phyloP scores from a whole-genome alignment of 2,888 invertebrate genomes.

The Acleris laterana region DNA sequence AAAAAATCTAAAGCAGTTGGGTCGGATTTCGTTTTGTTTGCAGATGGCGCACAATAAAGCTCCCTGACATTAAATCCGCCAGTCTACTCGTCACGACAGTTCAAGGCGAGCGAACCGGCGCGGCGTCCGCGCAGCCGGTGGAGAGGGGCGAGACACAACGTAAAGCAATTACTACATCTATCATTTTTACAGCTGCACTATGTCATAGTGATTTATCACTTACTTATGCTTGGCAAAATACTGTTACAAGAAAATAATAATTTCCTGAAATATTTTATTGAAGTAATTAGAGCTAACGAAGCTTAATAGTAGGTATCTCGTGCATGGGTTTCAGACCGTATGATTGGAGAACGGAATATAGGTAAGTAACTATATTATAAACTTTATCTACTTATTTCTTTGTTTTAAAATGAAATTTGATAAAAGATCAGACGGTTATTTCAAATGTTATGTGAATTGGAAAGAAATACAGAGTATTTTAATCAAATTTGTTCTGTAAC shows the following conservation, averaged over 20 bases:
- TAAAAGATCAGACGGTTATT: too few species aligned
- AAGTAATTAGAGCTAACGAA: background rate
- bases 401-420: too few species aligned
- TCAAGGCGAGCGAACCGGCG: constrained; percentile 59
- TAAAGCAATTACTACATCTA: constrained; percentile 56
- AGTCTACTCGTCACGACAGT: constrained; percentile 64
- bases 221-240: constrained; percentile 55
- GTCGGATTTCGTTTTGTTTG: background rate
- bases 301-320: background rate
- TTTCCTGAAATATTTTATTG: constrained; percentile 36
- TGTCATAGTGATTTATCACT: constrained; percentile 53
- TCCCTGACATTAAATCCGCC: constrained; percentile 69
- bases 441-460: too few species aligned
- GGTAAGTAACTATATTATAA: too few species aligned
- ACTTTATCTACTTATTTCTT: too few species aligned
- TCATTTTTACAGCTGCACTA: constrained; percentile 76
- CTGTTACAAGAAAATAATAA: constrained; percentile 33
- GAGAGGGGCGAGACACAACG: constrained; percentile 45
- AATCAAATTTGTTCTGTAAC: too few species aligned
- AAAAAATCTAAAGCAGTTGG: background rate
- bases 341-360: too few species aligned
- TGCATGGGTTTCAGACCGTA: too few species aligned
- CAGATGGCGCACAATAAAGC: constrained; percentile 40
- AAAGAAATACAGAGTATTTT: too few species aligned
- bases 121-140: constrained; percentile 51